A percentile compares a stretch with the other conserved stretches of the same genome.
Conservation (phyloP, 1,140 invertebrate genomes). For the Anoplophora glabripennis region DNA sequence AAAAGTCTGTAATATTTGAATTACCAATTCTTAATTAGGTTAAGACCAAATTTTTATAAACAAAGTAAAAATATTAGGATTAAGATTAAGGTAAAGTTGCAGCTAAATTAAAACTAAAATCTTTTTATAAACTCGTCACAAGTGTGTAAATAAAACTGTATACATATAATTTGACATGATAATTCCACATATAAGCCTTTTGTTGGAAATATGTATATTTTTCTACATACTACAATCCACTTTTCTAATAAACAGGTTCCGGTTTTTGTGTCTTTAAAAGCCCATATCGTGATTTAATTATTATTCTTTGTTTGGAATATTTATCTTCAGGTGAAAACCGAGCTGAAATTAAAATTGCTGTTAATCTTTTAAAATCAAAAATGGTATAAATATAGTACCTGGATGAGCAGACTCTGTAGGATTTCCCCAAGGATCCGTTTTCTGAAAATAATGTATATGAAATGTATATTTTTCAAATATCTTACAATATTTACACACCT, state of each 20-base stretch:
- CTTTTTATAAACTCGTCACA: too few species aligned
- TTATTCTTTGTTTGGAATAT: conserved; percentile 85
- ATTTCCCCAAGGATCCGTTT: conserved; percentile 63
- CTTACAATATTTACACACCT: conserved; percentile 53
- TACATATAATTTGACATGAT: too few species aligned
- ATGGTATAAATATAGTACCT: conserved; percentile 52
- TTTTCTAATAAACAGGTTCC: conserved; percentile 61
- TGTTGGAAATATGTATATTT: too few species aligned
- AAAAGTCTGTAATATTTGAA: too few species aligned
- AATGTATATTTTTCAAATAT: conserved; percentile 2
- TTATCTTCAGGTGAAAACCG: conserved; percentile 95
- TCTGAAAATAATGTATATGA: conserved; percentile 56
- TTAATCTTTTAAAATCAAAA: conserved; percentile 1
- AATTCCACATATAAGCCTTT: too few species aligned
- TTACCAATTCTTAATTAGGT: too few species aligned
- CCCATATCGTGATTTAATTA: conserved; percentile 86
- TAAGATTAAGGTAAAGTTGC: too few species aligned
- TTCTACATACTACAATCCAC: too few species aligned
- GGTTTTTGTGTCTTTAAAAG: conserved; percentile 82
- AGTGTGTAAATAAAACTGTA: too few species aligned
- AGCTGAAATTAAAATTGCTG: conserved; percentile 59
- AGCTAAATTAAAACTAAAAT: too few species aligned
- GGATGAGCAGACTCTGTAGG: conserved; percentile 89
- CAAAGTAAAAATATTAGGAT: too few species aligned
- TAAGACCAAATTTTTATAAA: too few species aligned